A percentile compares a stretch with the other conserved stretches of the same genome.
Conservation (phyloP, 2,797 vertebrate genomes). For the Gorsachius magnificus region DNA sequence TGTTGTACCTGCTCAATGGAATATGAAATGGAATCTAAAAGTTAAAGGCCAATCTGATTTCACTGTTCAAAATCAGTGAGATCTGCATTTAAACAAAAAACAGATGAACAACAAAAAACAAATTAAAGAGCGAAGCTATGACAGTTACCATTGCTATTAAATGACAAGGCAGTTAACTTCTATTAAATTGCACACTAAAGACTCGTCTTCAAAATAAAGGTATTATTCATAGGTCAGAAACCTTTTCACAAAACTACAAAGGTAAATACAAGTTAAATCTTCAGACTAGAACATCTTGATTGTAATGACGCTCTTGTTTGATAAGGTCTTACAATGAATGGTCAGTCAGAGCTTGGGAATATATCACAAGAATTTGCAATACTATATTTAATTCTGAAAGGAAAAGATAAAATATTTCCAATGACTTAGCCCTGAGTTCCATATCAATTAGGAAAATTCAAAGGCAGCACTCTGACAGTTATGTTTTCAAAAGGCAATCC, state of each 20-base stretch:
- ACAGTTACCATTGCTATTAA: not conserved
- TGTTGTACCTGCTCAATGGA: not conserved
- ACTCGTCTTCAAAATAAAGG: not conserved
- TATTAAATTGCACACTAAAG: not conserved
- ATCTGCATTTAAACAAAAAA: not conserved
- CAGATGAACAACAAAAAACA: not conserved
- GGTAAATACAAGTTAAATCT: not conserved
- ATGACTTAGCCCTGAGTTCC: not conserved
- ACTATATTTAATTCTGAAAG: constrained; percentile 11
- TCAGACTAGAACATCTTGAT: not conserved
- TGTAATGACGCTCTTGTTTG: not conserved
- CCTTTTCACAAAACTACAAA: not conserved
- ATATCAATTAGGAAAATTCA: not conserved
- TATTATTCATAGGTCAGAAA: not conserved
- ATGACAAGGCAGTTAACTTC: not conserved
- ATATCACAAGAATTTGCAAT: not conserved
- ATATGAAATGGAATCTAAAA: not conserved
- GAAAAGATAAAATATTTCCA: constrained; percentile 24
- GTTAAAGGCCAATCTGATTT: not conserved
- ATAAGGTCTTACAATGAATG: constrained; percentile 7
- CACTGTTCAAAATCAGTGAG: not conserved
- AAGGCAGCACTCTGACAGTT: not conserved
- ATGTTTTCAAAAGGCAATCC: not conserved
- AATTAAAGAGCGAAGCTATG: not conserved
- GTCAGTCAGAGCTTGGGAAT: not conserved